Evolutionary conservation across 2,888 invertebrate genomes (phyloP).

Genomic region (Clunio marinus): DNA sequence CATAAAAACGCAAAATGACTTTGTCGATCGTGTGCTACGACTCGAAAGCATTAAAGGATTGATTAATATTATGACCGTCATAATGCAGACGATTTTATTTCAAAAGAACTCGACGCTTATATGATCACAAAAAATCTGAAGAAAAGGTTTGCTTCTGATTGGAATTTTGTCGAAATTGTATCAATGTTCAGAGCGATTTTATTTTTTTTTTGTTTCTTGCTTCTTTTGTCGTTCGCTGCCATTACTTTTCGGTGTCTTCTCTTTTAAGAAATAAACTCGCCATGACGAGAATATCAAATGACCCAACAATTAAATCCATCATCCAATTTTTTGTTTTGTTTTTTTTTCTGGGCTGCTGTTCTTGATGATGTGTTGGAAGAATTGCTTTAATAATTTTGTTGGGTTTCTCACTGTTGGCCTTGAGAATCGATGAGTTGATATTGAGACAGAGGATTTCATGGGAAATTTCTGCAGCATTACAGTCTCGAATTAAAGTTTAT

Average conservation of each 20-base stretch:
- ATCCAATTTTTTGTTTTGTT: neutral
- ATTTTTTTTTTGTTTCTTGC: neutral
- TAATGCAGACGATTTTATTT: neutral
- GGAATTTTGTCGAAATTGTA: neutral
- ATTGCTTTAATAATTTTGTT: neutral
- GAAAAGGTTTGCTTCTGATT: neutral
- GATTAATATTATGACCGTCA: too few relatives aligned
- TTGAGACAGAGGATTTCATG: too few relatives aligned
- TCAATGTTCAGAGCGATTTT: neutral
- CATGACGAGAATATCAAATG: conserved; percentile 37
- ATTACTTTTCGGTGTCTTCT: conserved; percentile 4
- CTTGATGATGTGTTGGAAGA: neutral
- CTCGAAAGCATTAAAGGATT: neutral
- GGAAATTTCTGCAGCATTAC: too few relatives aligned
- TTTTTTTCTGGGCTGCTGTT: neutral
- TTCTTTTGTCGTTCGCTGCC: neutral
- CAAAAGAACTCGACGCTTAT: neutral
- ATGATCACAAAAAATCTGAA: neutral
- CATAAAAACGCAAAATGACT: too few relatives aligned
- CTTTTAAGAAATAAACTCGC: conserved; percentile 18
- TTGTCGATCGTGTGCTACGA: neutral
- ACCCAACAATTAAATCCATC: conserved; percentile 33
- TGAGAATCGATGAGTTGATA: too few relatives aligned
- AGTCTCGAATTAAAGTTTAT: too few relatives aligned
- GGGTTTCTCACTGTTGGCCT: neutral